Percentiles rank a stretch among this genome's conserved stretches.
phyloP scores from a whole-genome alignment of 2,113 vertebrate genomes.

The Motacilla tschutschensis region DNA sequence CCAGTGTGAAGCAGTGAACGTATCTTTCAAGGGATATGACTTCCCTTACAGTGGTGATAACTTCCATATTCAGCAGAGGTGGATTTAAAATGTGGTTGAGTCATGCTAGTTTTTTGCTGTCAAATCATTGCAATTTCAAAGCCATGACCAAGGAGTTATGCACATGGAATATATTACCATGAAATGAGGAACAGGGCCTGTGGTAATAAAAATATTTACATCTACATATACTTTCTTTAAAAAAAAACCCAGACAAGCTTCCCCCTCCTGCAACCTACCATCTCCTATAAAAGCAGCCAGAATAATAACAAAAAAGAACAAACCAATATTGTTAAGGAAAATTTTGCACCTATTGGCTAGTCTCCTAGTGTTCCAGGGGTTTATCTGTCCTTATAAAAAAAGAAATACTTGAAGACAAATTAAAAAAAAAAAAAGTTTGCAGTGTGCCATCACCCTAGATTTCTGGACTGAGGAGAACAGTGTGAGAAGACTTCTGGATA shows the following conservation, averaged over 20 bases:
- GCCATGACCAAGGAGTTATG: background rate
- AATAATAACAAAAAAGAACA: background rate
- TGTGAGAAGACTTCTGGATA: background rate
- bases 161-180: background rate
- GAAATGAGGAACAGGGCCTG: background rate
- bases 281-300: background rate
- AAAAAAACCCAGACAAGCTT: background rate
- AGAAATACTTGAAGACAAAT: background rate
- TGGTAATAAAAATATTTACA: slow-evolving; percentile 1
- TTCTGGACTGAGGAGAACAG: background rate
- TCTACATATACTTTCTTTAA: background rate
- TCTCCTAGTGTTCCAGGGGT: background rate
- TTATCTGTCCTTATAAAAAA: background rate
- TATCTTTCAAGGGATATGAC: background rate
- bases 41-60: background rate
- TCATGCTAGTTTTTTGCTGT: background rate
- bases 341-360: background rate
- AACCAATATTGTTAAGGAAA: background rate
- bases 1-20: background rate
- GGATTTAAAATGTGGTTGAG: background rate
- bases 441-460: background rate
- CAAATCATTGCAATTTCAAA: slow-evolving; percentile 1
- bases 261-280: rapidly evolving
- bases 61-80: background rate
- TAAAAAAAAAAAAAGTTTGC: background rate